Conservation (phyloP, 1,140 invertebrate genomes). For the Littorina saxatilis region DNA sequence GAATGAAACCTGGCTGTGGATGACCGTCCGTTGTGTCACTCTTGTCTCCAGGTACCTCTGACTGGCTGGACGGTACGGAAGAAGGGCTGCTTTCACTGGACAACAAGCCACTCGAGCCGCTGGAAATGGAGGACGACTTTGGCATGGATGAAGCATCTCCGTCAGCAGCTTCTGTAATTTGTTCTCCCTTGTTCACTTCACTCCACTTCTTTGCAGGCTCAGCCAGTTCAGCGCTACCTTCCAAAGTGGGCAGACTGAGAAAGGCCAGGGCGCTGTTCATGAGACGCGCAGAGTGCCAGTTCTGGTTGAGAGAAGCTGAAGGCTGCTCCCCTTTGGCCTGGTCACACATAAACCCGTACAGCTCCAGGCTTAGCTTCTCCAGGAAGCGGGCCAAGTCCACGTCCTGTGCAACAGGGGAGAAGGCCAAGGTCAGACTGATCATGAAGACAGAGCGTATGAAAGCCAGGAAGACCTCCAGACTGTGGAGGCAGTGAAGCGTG, state of each 20-base stretch:
- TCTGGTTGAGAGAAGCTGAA: constrained; percentile 5
- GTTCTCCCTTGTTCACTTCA: not conserved
- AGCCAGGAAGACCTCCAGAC: constrained; percentile 30
- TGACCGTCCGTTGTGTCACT: too few relatives aligned
- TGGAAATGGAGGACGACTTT: too few relatives aligned
- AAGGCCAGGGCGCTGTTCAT: constrained; percentile 32
- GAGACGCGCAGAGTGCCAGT: not conserved
- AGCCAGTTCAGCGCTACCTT: constrained; percentile 4
- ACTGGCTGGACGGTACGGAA: not conserved
- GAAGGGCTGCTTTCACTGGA: too few relatives aligned
- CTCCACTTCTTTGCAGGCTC: constrained; percentile 12
- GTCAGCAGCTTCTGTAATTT: not conserved
- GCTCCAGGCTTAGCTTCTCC: constrained; percentile 36
- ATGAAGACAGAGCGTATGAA: constrained; percentile 41
- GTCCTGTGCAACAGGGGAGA: constrained; percentile 33
- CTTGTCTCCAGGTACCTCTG: not conserved
- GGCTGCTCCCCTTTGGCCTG: not conserved
- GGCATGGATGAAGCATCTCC: too few relatives aligned
- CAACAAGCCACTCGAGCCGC: too few relatives aligned
- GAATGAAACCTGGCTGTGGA: too few relatives aligned
- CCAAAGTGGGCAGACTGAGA: constrained; percentile 10
- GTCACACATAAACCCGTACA: constrained; percentile 27
- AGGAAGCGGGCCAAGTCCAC: constrained; percentile 23
- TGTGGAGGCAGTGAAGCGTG: constrained; percentile 20
- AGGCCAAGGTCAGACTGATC: constrained; percentile 32